Conservation (phyloP, 2,797 vertebrate genomes). For the Carduelis carduelis region DNA sequence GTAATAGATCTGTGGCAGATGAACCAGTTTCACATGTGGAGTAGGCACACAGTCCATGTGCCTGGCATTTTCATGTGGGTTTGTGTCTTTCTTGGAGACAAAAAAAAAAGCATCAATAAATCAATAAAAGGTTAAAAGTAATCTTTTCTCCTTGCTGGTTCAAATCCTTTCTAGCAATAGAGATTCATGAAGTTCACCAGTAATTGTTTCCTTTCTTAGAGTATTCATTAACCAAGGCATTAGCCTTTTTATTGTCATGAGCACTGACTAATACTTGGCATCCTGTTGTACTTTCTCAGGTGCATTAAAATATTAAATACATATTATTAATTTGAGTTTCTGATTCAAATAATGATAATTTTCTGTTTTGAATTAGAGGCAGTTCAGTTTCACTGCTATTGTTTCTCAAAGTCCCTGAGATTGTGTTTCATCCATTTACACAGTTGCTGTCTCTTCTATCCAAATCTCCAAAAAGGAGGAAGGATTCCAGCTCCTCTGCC, state of each 20-base stretch:
- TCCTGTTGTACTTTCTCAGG: not conserved
- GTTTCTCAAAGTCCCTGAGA: not conserved
- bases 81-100: not conserved
- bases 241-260: not conserved
- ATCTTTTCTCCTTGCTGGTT: conserved; percentile 3
- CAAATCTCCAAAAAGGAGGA: not conserved
- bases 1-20: not conserved
- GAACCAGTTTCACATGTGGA: not conserved
- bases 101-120: not conserved
- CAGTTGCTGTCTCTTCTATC: not conserved
- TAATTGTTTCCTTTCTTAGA: conserved; percentile 27
- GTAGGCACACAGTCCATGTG: rapidly evolving
- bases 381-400: not conserved
- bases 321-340: not conserved
- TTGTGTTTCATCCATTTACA: not conserved
- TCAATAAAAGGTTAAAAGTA: conserved; percentile 45
- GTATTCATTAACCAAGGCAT: conserved; percentile 27
- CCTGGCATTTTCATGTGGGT: not conserved
- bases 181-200: conserved; percentile 12
- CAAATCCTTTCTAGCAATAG: not conserved
- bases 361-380: not conserved
- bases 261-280: not conserved
- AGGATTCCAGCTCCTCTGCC: not conserved
- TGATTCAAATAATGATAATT: not conserved
- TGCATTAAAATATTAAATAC: not conserved